phyloP scores from a whole-genome alignment of 2,888 invertebrate species.

The Conchocele bisecta region DNA sequence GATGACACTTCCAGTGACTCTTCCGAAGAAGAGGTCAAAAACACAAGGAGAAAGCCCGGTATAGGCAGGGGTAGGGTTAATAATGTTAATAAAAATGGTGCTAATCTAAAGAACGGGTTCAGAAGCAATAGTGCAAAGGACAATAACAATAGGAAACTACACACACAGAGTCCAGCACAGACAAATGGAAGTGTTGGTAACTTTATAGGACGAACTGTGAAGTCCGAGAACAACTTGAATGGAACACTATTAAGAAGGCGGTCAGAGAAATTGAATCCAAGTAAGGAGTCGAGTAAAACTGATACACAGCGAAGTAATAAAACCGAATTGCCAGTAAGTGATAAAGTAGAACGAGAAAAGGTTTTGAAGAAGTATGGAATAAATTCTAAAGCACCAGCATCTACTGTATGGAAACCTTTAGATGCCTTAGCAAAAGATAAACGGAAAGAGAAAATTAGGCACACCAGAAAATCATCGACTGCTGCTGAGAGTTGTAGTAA shows the following conservation, averaged over 20 bases:
- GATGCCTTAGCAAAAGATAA: no score
- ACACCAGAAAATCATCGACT: no score
- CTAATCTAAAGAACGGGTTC: conserved; percentile 18
- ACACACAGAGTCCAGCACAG: conserved; percentile 15
- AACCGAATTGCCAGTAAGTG: not conserved
- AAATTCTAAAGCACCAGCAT: conserved; percentile 16
- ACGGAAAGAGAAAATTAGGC: no score
- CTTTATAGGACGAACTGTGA: conserved; percentile 47
- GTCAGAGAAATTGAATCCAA: conserved; percentile 11
- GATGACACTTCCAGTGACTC: conserved; percentile 54
- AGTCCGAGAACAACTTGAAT: conserved; percentile 53
- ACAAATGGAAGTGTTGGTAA: conserved; percentile 24
- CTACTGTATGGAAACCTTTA: no score
- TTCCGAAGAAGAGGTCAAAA: conserved; percentile 48
- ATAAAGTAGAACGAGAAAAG: conserved; percentile 39
- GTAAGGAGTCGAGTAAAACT: not conserved
- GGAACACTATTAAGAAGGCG: conserved; percentile 12
- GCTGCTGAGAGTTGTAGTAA: no score
- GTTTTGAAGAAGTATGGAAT: conserved; percentile 56
- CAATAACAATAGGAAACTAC: conserved; percentile 33
- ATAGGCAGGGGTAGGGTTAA: conserved; percentile 18
- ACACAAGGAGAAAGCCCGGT: conserved; percentile 20
- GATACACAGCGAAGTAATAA: not conserved
- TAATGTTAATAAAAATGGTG: conserved; percentile 30
- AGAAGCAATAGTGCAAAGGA: conserved; percentile 51